Percentiles rank a stretch among this genome's conserved stretches.
Evolutionary conservation across 2,113 vertebrate species (phyloP).

Genomic region (Solenodon paradoxus): DNA sequence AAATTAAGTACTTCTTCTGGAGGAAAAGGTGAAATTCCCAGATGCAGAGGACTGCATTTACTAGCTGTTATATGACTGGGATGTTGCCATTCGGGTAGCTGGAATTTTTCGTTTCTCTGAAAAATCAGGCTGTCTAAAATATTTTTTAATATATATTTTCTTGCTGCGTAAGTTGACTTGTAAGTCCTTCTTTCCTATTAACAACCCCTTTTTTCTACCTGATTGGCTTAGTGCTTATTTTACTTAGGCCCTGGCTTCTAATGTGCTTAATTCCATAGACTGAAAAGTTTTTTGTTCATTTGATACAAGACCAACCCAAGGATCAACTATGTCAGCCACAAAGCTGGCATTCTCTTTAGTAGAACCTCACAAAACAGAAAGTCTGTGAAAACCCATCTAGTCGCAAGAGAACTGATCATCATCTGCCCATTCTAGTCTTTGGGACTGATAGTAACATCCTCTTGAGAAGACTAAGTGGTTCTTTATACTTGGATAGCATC

Average conservation of each 20-base stretch:
- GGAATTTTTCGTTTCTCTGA: neutral
- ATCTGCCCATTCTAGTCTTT: neutral
- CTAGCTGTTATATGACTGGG: conserved; percentile 13
- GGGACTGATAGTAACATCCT: neutral
- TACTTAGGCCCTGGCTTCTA: neutral
- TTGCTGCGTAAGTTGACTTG: too few species aligned
- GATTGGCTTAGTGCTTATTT: neutral
- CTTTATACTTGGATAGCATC: neutral
- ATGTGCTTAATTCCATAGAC: neutral
- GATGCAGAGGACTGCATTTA: conserved; percentile 62
- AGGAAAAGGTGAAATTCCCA: conserved; percentile 79
- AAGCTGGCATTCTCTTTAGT: neutral
- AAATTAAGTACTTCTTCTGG: conserved; percentile 74
- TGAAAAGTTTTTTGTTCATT: neutral
- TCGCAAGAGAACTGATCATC: neutral
- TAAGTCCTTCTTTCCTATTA: neutral
- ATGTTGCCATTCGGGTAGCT: conserved; percentile 30
- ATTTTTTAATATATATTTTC: too few species aligned
- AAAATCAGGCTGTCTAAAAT: conserved; percentile 57
- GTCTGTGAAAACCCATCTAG: accelerated
- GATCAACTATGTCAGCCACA: neutral
- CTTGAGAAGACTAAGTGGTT: neutral
- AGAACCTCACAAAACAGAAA: neutral
- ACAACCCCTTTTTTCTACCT: neutral
- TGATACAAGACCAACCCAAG: neutral